phyloP scores from a whole-genome alignment of 2,113 vertebrate species.

The Fukomys damarensis region DNA sequence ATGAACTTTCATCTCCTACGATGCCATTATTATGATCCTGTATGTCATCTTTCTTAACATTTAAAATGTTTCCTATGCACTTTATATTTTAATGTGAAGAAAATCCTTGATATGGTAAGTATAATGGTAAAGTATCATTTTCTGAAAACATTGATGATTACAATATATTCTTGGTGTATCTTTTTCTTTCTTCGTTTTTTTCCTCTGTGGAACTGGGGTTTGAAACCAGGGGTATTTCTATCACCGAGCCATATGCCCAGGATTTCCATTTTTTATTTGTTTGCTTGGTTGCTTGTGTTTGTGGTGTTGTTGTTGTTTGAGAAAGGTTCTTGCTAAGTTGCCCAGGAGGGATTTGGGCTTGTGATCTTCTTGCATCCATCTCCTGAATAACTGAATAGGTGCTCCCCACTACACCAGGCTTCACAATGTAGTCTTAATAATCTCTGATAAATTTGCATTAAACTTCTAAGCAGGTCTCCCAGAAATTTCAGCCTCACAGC shows the following conservation, averaged over 20 bases:
- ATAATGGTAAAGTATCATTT: neutral
- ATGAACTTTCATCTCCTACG: neutral
- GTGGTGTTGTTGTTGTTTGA: no score
- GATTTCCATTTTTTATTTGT: neutral
- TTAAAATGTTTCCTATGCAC: neutral
- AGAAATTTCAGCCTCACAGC: neutral
- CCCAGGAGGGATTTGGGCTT: neutral
- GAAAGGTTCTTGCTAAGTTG: neutral
- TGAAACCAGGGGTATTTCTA: neutral
- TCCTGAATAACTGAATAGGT: neutral
- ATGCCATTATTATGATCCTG: neutral
- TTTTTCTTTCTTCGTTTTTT: neutral
- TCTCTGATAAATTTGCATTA: neutral
- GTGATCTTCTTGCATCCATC: neutral
- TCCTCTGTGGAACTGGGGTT: neutral
- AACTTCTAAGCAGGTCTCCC: neutral
- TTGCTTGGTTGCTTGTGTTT: no score
- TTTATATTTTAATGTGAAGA: conserved; percentile 30
- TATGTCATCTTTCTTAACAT: neutral
- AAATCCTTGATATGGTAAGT: neutral
- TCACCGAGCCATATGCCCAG: neutral
- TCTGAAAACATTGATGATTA: neutral
- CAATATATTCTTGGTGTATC: neutral
- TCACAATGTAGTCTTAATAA: neutral
- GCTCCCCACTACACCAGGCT: neutral